Conservation (phyloP, 2,888 invertebrate genomes). For the Volucella inflata region DNA sequence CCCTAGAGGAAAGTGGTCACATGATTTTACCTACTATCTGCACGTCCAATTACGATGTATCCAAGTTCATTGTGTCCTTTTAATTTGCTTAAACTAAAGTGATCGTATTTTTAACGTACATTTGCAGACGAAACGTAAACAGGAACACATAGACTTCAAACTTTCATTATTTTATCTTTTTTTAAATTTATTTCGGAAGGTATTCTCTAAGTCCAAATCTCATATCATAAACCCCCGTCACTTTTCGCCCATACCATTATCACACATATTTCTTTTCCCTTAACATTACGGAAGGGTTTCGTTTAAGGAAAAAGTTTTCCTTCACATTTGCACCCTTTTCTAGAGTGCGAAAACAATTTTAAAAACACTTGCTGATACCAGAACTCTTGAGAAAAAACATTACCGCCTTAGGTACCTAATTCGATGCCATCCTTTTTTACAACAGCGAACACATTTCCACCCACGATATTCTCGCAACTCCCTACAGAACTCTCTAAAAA, state of each 20-base stretch:
- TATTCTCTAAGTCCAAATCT: no score
- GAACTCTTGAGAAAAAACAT: slow-evolving; percentile 45
- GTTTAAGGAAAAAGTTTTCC: slow-evolving; percentile 16
- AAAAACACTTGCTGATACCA: slow-evolving; percentile 8
- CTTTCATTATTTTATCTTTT: no score
- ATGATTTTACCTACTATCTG: no score
- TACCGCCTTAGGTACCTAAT: slow-evolving; percentile 68
- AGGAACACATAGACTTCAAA: no score
- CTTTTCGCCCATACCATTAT: neutral
- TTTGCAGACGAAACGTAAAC: no score
- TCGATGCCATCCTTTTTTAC: slow-evolving; percentile 70
- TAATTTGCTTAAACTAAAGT: no score
- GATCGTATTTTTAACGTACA: no score
- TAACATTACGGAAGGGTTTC: neutral
- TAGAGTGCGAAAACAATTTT: neutral
- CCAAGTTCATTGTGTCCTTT: no score
- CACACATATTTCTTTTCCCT: neutral
- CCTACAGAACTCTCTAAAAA: neutral
- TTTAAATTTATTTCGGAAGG: no score
- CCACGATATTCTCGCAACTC: slow-evolving; percentile 43
- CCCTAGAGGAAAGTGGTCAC: no score
- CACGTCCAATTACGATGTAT: no score
- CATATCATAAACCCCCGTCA: no score
- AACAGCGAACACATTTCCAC: slow-evolving; percentile 64
- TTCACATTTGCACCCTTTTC: slow-evolving; percentile 7